phyloP scores from a whole-genome alignment of 2,113 vertebrate species.

The Rhizomys pruinosus region DNA sequence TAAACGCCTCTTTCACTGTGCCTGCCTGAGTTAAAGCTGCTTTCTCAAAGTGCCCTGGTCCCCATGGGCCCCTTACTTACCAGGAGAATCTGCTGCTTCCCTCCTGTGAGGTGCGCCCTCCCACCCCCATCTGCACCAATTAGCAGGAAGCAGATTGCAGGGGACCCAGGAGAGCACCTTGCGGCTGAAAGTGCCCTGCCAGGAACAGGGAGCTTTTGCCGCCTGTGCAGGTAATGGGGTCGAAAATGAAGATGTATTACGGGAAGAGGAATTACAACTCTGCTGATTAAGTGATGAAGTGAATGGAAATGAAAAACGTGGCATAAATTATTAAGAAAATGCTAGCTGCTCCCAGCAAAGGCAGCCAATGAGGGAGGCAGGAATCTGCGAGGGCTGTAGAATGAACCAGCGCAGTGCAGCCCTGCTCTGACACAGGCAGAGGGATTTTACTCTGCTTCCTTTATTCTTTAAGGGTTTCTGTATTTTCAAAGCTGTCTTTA shows the following conservation, averaged over 20 bases:
- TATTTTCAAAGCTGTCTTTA: conserved; percentile 63
- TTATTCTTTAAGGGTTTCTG: conserved; percentile 53
- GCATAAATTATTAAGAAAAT: conserved; percentile 71
- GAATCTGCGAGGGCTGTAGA: conserved; percentile 57
- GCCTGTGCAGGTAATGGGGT: conserved; percentile 53
- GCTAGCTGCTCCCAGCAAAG: conserved; percentile 52
- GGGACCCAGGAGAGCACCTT: conserved; percentile 37
- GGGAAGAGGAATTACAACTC: conserved; percentile 65
- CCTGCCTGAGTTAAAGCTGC: conserved; percentile 20
- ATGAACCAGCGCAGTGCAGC: background rate
- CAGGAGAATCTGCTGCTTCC: conserved; percentile 54
- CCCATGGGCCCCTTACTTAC: conserved; percentile 24
- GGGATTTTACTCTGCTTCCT: conserved; percentile 62
- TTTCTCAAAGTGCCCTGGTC: conserved; percentile 39
- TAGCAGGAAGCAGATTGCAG: conserved; percentile 63
- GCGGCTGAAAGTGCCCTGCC: background rate
- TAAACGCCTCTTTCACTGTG: background rate
- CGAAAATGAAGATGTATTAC: conserved; percentile 65
- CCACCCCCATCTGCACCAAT: conserved; percentile 63
- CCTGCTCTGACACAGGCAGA: background rate
- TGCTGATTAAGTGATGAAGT: conserved; percentile 68
- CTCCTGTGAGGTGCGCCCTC: background rate
- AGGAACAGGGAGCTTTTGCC: conserved; percentile 19
- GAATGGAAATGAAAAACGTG: conserved; percentile 67
- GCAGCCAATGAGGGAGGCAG: background rate